Evolutionary conservation across 2,113 vertebrate species (phyloP), one percentile per base, ranked within the genome.

Genomic region (Callospermophilus lateralis): DNA sequence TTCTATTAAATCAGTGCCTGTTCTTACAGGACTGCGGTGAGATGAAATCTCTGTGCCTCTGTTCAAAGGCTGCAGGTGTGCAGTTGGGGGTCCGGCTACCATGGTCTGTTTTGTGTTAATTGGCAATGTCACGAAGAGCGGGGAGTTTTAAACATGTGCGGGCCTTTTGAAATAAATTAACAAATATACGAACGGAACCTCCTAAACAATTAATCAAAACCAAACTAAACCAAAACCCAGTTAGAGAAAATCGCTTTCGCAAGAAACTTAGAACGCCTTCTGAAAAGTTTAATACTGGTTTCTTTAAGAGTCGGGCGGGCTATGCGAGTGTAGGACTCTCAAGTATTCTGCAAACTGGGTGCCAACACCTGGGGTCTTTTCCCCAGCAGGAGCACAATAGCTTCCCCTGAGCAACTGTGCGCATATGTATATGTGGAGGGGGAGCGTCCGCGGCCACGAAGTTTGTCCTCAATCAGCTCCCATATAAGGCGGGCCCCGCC

Each of bases 391-490:
- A 51, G 48, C 48, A 51, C 48, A 51, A 13, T 51, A 51, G 48
- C 48, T 51, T 13, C 10, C 48, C 1, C 12, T 12, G 2, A 51
- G 48, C 48, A 45, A 45, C 11, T 13, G 12, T 51, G 12, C 3
- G 48, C 12, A 45, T 45, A 45, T 45, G 45, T 9, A 8, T 45
- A 7, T 45, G 42, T 4, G 42, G 42, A 7, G 45, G 42, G 42
- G 45, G 45, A 7, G 7, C 45, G 45, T 8, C 45, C 7, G 45
- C 11, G 1, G 3, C 28, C 20, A 1, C 0, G 0, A 6, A 15
- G 0, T 97, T 98, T 98, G 98, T 97, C 97, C 95, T 28, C 13
- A 26, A 0, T 19, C 97, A 83, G 97, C 96, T 96, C 39, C 96
- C 97, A 19, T 95, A 42, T 4, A 94, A 30, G 61, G 74, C 32